Evolutionary conservation across 2,888 invertebrate genomes (phyloP), one percentile per base, ranked within the genome.

Genomic region (Cotesia congregata): DNA sequence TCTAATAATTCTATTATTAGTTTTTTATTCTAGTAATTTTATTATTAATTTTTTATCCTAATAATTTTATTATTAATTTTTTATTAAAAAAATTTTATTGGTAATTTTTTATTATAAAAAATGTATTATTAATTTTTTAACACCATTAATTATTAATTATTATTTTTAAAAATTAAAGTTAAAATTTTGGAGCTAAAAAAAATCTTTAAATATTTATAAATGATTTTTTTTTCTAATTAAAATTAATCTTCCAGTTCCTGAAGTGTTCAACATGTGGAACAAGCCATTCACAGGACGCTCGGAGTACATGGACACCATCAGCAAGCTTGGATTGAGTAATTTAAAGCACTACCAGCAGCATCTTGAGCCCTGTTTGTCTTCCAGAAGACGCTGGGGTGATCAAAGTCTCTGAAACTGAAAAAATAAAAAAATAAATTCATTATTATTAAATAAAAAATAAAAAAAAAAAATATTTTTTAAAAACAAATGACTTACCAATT

Each of bases 281-380:
- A 87, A 90, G 0, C 91, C 90, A n/a, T 91, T 88, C 82, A 93
- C 92, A 0, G 93, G 93, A 0, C 89, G 92, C 60, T 91, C 92
- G 0, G 94, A 94, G 83, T 94, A 94, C 80, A 88, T 90, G 90
- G 93, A 93, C 79, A 92, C 91, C 0, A 91, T 92, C 75, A 92
- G 92, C 80, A 91, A 92, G 59, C 86, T 92, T n/a, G 94, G 92
- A 0, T 88, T 92, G 74, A 91, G 91, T 1, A 92, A 92, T 78
- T 91, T 92, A 86, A 91, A 91, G 71, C 92, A 92, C 68, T 92
- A 92, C 85, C 93, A 93, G 83, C 91, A 93, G 80, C 94, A 90
- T 82, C 90, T 91, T 65, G 93, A 93, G 20, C 77, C 77, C 6
- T 41, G 61, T 61, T 77, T 78, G 9, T 80, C 79, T 1, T 81